Conservation (phyloP, 2,113 vertebrate species). For the Dasyornis broadbenti region DNA sequence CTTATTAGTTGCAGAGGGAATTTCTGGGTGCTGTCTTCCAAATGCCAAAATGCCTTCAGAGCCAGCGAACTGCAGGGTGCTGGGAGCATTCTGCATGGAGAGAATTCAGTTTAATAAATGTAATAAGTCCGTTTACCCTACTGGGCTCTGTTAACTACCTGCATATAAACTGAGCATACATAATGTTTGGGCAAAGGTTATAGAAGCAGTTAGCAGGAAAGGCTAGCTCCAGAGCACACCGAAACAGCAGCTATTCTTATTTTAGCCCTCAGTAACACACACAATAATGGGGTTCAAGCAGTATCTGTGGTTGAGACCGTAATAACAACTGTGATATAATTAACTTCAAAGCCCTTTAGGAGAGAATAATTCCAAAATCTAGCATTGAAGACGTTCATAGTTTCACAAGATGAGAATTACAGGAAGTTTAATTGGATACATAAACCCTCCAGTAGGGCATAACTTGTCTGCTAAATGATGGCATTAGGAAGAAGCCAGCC, state of each 20-base stretch:
- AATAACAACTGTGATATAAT: constrained; percentile 46
- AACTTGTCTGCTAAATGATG: background rate
- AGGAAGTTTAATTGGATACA: constrained; percentile 30
- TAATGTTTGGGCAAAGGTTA: constrained; percentile 51
- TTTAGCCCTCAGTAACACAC: constrained; percentile 33
- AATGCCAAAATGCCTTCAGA: constrained; percentile 22
- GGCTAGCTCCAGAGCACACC: background rate
- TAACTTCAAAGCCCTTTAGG: constrained; percentile 52
- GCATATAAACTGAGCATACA: background rate
- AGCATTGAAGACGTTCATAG: background rate
- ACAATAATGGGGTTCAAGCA: constrained; percentile 44
- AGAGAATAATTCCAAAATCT: constrained; percentile 36
- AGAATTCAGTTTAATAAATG: constrained; percentile 33
- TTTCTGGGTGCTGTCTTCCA: constrained; percentile 33
- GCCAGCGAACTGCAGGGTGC: background rate
- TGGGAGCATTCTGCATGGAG: background rate
- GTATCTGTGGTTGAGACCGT: constrained; percentile 14
- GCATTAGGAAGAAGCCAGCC: background rate
- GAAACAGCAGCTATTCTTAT: constrained; percentile 8
- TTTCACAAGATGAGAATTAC: constrained; percentile 31
- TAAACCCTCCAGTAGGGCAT: constrained; percentile 15
- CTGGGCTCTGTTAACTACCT: constrained; percentile 26
- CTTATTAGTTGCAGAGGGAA: constrained; percentile 9
- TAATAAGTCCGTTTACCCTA: constrained; percentile 28
- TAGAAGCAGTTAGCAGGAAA: constrained; percentile 8